Percentiles rank a stretch among this genome's conserved stretches.
These are phyloP conservation scores for Oncorhynchus keta DNA, from an alignment of 2,113 vertebrate species.

Conservation along the genomic window DNA sequence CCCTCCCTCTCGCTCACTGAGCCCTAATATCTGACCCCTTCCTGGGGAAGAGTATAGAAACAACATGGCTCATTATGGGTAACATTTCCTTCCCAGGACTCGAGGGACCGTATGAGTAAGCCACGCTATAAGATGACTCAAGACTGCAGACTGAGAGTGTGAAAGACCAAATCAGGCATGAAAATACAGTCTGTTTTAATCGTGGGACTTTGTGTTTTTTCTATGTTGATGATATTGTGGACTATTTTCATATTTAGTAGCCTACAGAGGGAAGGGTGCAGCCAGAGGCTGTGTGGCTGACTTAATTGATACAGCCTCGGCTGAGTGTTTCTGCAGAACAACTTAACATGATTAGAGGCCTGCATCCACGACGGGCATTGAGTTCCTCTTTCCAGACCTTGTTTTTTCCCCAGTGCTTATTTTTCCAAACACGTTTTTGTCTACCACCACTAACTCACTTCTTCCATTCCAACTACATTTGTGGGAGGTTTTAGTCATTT, in stretches of 20 bases:
- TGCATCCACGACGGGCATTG: slow-evolving; percentile 35
- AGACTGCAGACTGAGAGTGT: slow-evolving; percentile 37
- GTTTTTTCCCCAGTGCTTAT: neutral
- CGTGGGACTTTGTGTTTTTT: slow-evolving; percentile 13
- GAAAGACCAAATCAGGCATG: slow-evolving; percentile 48
- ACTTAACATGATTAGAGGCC: slow-evolving; percentile 50
- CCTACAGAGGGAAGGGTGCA: slow-evolving; percentile 17
- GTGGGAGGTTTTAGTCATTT: slow-evolving; percentile 22
- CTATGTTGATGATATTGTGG: too few species aligned
- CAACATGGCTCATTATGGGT: slow-evolving; percentile 62
- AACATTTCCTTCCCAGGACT: slow-evolving; percentile 56
- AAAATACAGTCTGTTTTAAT: slow-evolving; percentile 51
- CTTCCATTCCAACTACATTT: slow-evolving; percentile 1
- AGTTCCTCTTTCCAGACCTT: slow-evolving; percentile 7
- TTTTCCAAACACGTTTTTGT: slow-evolving; percentile 18
- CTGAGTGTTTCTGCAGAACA: slow-evolving; percentile 29
- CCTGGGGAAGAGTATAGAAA: slow-evolving; percentile 59
- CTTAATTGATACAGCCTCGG: slow-evolving; percentile 3
- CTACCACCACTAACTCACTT: neutral
- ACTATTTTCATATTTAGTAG: slow-evolving; percentile 15
- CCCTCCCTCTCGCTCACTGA: slow-evolving; percentile 22
- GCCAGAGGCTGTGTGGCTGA: neutral
- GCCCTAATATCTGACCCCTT: slow-evolving; percentile 26
- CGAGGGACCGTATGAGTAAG: slow-evolving; percentile 47
- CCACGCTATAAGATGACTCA: slow-evolving; percentile 36